Conservation (phyloP, 2,113 vertebrate species). For the Hyperopisus bebe region DNA sequence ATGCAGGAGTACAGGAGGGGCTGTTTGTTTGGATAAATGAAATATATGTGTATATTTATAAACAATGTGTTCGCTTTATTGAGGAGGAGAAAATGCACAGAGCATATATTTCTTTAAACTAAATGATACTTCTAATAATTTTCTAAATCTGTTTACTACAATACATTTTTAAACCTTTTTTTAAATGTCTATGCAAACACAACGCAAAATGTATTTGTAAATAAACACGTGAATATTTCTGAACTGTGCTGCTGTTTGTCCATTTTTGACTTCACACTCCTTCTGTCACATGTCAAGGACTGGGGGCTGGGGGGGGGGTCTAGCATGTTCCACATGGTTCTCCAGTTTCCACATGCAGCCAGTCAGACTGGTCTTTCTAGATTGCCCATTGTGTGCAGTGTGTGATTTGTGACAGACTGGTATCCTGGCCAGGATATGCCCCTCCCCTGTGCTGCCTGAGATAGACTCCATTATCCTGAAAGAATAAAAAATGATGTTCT, state of each 20-base stretch:
- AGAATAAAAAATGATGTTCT: background rate
- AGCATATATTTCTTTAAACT: background rate
- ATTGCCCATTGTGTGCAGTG: background rate
- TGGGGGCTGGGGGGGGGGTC: background rate
- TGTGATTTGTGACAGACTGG: background rate
- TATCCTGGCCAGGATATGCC: background rate
- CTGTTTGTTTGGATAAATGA: background rate
- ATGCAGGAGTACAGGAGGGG: background rate
- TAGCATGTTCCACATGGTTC: background rate
- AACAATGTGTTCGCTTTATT: conserved; percentile 10
- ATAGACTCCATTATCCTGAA: background rate
- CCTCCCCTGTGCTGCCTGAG: background rate
- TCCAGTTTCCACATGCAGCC: background rate
- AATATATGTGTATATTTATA: conserved; percentile 15
- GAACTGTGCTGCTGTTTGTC: conserved; percentile 22
- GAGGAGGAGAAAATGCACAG: conserved; percentile 9
- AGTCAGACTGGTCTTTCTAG: background rate
- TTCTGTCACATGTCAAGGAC: background rate
- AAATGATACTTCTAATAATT: conserved; percentile 32
- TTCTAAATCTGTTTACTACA: conserved; percentile 51
- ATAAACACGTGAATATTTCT: conserved; percentile 64
- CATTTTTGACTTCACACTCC: background rate
- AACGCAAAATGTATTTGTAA: conserved; percentile 52
- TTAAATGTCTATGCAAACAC: conserved; percentile 56
- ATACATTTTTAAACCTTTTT: conserved; percentile 43